Conservation (phyloP, 2,888 invertebrate species). For the Melangyna quadrimaculata region DNA sequence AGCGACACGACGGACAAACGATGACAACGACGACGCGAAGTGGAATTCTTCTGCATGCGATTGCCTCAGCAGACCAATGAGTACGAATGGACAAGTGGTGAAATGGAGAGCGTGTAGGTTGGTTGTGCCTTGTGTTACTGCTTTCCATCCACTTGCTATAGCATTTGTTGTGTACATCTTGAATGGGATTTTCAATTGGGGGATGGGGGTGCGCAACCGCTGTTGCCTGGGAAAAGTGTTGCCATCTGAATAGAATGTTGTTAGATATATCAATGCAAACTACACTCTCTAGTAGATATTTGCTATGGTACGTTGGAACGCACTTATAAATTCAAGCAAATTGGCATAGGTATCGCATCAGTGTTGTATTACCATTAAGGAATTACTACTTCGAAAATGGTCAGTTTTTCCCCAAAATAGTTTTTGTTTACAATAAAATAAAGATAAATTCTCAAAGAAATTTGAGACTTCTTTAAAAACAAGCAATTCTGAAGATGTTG, state of each 20-base stretch:
- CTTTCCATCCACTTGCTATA: background rate
- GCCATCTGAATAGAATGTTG: background rate
- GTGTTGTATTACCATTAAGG: no score
- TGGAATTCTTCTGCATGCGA: conserved; percentile 64
- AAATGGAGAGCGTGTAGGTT: conserved; percentile 63
- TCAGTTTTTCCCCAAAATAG: no score
- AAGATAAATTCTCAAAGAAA: no score
- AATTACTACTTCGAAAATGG: no score
- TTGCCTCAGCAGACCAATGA: conserved; percentile 58
- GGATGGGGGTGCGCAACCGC: conserved; percentile 71
- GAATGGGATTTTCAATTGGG: conserved; percentile 39
- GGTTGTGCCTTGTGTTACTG: background rate
- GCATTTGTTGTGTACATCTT: conserved; percentile 32
- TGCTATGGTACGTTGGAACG: no score
- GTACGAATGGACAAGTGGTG: conserved; percentile 63
- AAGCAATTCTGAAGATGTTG: no score
- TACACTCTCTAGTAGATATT: no score
- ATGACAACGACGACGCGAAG: conserved; percentile 48
- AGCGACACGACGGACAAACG: conserved; percentile 26
- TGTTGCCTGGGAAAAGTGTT: conserved; percentile 47
- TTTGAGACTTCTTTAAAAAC: no score
- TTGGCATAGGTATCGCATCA: no score
- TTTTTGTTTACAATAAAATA: no score
- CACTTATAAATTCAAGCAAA: no score
- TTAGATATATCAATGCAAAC: background rate